phyloP scores from a whole-genome alignment of 64 coral and sea anemone genomes.

The Cladopsammia gracilis region DNA sequence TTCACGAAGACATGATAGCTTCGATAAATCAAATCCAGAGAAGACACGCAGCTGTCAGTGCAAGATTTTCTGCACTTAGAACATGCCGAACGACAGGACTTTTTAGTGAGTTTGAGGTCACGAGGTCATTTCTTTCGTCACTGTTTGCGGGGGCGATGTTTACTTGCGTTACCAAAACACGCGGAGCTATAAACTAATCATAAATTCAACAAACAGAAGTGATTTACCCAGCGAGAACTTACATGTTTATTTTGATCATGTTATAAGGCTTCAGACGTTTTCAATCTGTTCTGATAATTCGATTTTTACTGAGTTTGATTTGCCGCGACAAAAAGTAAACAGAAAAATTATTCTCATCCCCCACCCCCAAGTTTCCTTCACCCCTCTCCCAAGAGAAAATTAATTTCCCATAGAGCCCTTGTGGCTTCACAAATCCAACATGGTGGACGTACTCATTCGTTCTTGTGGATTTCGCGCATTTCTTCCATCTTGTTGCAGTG shows the following conservation, averaged over 20 bases:
- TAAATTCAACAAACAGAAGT: too few species aligned
- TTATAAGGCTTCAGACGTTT: neutral
- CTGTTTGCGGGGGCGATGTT: neutral
- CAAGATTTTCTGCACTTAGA: neutral
- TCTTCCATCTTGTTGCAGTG: neutral
- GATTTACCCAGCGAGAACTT: neutral
- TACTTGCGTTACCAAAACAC: constrained; percentile 33
- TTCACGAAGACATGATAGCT: neutral
- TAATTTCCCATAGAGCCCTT: neutral
- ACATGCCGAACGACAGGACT: neutral
- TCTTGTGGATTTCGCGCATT: neutral
- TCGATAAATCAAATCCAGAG: neutral
- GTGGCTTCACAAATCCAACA: constrained; percentile 4
- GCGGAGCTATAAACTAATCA: too few species aligned
- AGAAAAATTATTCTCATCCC: neutral
- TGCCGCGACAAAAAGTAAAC: constrained; percentile 4
- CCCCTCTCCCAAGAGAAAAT: neutral
- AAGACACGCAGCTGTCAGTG: neutral
- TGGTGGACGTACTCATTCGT: constrained; percentile 36
- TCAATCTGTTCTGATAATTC: neutral
- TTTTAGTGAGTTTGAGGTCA: neutral
- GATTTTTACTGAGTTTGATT: neutral
- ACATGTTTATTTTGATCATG: neutral
- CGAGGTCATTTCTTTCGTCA: neutral
- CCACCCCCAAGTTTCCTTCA: neutral